phyloP scores from a whole-genome alignment of 2,888 invertebrate genomes.

The Apodemia duryi region DNA sequence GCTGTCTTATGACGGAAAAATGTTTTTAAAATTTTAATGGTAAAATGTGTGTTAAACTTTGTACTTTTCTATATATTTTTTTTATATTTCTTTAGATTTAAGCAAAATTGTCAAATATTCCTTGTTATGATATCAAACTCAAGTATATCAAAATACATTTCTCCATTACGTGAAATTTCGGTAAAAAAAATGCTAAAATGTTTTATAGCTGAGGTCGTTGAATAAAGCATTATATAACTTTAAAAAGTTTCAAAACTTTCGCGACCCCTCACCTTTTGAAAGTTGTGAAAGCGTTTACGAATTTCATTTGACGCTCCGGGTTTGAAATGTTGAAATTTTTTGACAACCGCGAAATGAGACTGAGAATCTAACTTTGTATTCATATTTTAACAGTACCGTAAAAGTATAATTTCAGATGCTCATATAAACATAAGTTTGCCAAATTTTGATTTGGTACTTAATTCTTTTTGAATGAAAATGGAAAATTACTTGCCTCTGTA shows the following conservation, averaged over 20 bases:
- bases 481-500: too few relatives aligned
- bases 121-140: too few relatives aligned
- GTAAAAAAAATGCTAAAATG: background rate
- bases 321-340: background rate
- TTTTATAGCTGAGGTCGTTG: background rate
- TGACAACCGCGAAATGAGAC: background rate
- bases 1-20: too few relatives aligned
- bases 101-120: too few relatives aligned
- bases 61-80: too few relatives aligned
- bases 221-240: slow-evolving; percentile 9
- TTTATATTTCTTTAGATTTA: too few relatives aligned
- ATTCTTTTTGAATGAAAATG: too few relatives aligned
- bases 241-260: slow-evolving; percentile 2
- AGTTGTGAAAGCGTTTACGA: slow-evolving; percentile 3
- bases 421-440: background rate
- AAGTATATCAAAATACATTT: background rate
- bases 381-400: background rate
- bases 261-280: slow-evolving; percentile 4
- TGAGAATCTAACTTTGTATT: background rate
- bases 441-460: background rate
- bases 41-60: too few relatives aligned
- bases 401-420: background rate
- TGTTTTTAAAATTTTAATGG: too few relatives aligned
- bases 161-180: background rate
- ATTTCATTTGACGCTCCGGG: background rate